Percentiles rank a stretch among this genome's conserved stretches.
Conservation (phyloP, 2,113 vertebrate species). For the Clupea harengus region DNA sequence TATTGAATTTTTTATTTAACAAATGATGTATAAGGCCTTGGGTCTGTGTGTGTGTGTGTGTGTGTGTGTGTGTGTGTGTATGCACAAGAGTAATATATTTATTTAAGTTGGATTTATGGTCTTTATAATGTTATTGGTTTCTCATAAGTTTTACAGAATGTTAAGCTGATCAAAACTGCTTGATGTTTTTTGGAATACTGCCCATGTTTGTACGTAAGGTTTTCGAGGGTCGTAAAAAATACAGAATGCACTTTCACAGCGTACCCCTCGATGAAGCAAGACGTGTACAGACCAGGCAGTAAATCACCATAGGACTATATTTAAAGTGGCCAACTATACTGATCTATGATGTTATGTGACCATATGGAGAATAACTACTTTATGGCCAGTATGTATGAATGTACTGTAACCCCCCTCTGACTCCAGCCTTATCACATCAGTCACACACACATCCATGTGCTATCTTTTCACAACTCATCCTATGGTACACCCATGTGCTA, state of each 20-base stretch:
- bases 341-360: not conserved
- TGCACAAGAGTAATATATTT: not conserved
- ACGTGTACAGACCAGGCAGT: not conserved
- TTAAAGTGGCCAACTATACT: not conserved
- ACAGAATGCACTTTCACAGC: conserved; percentile 5
- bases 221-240: not conserved
- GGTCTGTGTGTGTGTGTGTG: conserved; percentile 32
- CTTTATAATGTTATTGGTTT: not conserved
- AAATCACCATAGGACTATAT: not conserved
- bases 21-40: conserved; percentile 18
- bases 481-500: not conserved
- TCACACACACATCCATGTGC: not conserved
- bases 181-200: not conserved
- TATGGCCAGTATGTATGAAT: not conserved
- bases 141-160: not conserved
- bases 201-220: not conserved
- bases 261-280: not conserved
- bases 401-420: not conserved
- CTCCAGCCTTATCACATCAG: not conserved
- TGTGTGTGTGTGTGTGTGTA: conserved; percentile 31
- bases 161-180: not conserved
- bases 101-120: not conserved
- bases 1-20: not conserved
- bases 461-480: not conserved
- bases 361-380: not conserved